Conservation (phyloP, 2,888 invertebrate genomes). For the Idaea dimidiata region DNA sequence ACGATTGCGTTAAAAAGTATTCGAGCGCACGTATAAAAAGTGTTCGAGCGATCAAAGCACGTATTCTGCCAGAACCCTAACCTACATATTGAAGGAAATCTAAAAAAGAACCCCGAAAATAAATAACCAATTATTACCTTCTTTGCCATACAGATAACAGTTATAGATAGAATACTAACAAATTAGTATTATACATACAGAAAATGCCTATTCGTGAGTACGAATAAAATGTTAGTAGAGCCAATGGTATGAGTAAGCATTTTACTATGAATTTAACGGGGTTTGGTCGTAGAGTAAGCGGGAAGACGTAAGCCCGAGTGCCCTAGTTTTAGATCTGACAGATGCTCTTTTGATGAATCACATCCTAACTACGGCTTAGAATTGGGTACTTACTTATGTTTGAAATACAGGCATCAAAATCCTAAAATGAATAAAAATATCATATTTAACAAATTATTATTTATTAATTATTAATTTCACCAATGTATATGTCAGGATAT, state of each 20-base stretch:
- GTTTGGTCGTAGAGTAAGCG: not conserved
- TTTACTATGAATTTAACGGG: not conserved
- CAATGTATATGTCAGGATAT: too few relatives aligned
- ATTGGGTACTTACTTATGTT: too few relatives aligned
- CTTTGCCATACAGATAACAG: not conserved
- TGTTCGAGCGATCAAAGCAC: not conserved
- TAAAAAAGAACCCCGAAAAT: not conserved
- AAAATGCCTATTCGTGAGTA: not conserved
- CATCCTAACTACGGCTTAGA: too few relatives aligned
- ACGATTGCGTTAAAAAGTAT: too few relatives aligned
- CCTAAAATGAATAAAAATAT: too few relatives aligned
- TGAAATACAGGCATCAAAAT: too few relatives aligned
- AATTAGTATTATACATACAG: not conserved
- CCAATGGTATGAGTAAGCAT: not conserved
- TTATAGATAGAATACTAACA: not conserved
- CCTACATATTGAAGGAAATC: not conserved
- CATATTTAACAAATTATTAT: too few relatives aligned
- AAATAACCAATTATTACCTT: not conserved
- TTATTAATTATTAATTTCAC: too few relatives aligned
- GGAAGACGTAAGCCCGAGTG: not conserved
- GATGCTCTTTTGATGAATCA: too few relatives aligned
- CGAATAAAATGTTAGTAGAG: not conserved
- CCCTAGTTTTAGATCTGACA: too few relatives aligned
- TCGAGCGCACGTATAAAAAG: too few relatives aligned
- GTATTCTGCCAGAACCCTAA: not conserved